Base-by-base conservation (phyloP, 2,888 invertebrate species). In the Eulithis prunata region DNA sequence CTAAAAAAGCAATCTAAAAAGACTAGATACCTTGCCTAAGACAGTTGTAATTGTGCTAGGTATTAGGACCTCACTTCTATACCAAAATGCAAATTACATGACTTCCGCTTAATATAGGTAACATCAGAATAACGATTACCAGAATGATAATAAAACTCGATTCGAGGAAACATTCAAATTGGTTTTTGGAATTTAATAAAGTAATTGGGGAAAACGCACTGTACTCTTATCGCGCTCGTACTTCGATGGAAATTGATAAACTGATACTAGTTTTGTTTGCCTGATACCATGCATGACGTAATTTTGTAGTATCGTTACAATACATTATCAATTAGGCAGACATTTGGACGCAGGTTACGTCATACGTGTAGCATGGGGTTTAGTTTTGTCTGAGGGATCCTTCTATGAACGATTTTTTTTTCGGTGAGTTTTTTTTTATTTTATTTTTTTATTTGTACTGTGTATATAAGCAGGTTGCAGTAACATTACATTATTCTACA, bases 211-310 rank as follows among this genome's bases (percentile, higher is more conserved):
- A 66, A 62, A 66, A 66, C 55, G 55, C 52, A 41, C 55, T 5
- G 28, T 32, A 54, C 13, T 38, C 21, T 61, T 61, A 65, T 65
- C 60, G 57, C 41, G 21, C 45, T 54, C 2, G 21, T 21, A 4
- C 63, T 63, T 59, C n/a, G 63, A 63, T 57, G 61, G 57, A 64
- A 64, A 28, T 61, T 55, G 57, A 51, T 68, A 51, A 57, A 54
- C 41, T 59, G 58, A 66, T 59, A 54, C n/a, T 54, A 10, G 21
- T 60, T 60, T 57, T 53, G 41, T 60, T 57, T 53, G 41, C 28
- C 4, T 57, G 43, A 21, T 49, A 52, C 43, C 41, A 21, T 53
- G 21, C 21, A 21, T 63, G 38, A 67, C 60, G 57, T 57, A 32
- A 60, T 45, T 46, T 28, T 32, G n/a, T 54, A 46, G 32, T 32